Base-by-base conservation (phyloP, 2,113 vertebrate genomes). In the Epinephelus moara region DNA sequence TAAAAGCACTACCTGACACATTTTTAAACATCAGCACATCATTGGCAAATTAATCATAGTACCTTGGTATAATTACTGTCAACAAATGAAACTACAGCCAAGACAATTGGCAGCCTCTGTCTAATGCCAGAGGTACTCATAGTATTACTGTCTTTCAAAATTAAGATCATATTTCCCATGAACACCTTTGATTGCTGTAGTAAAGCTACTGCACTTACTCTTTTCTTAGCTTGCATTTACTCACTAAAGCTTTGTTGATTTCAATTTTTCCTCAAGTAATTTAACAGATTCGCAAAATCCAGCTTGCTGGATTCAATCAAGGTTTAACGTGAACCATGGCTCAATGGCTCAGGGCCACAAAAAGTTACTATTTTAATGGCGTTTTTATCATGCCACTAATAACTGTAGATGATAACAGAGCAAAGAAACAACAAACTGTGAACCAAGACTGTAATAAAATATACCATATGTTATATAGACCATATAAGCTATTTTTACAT, bases 51-150 rank as follows among this genome's bases (percentile, higher is more conserved):
- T 30, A 66, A 67, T 80, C 57, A 69, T 21, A 30, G 73, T 66
- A 82, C 68, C 18, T 66, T 78, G 42, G 47, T 84, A 9, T 81
- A 79, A 82, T 90, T 70, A 81, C 73, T 83, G 76, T 73, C 67
- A 86, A 80, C 83, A 80, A 77, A 78, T 72, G 30, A 67, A 84
- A 77, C 63, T 68, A 66, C 60, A 66, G 78, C 88, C 72, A 86
- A 85, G 69, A 79, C 63, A 60, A 74, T n/a, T 82, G 67, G 59
- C 75, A 78, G 68, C 52, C 55, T 83, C 49, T 57, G 12, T 75
- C n/a, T 81, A 19, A 78, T 60, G 67, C 17, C 60, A 86, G 62
- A 68, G 64, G 45, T 53, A 55, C 23, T 80, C 21, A 13, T 47
- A n/a, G 50, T 73, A 33, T 1, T 53, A 25, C n/a, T 1, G 1